Evolutionary conservation across 2,113 vertebrate species (phyloP).

Genomic region (Etia nguti): DNA sequence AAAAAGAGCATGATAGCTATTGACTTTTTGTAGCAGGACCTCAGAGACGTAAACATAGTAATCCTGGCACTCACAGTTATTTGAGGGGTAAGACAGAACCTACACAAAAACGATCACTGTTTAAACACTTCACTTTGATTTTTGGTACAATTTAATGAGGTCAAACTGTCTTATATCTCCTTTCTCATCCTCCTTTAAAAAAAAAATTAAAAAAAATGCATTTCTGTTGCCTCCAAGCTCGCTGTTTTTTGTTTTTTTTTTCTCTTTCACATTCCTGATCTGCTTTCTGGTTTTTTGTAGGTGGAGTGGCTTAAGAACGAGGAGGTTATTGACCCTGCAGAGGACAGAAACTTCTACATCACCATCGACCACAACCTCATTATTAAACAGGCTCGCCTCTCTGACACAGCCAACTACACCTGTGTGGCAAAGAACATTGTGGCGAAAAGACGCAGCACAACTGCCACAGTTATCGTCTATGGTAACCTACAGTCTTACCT

Average conservation of each 20-base stretch:
- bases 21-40: constrained; percentile 65
- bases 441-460: constrained; percentile 92
- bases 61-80: constrained; percentile 18
- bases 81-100: constrained; percentile 19
- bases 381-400: constrained; percentile 97
- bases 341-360: constrained; percentile 98
- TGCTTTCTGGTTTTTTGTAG: constrained; percentile 54
- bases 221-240: not conserved
- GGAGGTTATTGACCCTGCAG: constrained; percentile 91
- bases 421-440: constrained; percentile 98
- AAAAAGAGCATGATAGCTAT: constrained; percentile 58
- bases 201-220: not conserved
- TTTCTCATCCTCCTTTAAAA: not conserved
- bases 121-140: constrained; percentile 31
- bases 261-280: not conserved
- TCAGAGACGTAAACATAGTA: constrained; percentile 48
- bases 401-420: constrained; percentile 96
- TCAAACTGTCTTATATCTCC: not conserved
- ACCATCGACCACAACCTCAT: constrained; percentile 99
- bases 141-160: constrained; percentile 18
- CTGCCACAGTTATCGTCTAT: constrained; percentile 93
- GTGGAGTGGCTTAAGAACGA: constrained; percentile 99
- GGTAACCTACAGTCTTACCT: constrained; percentile 68
- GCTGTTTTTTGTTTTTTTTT: not conserved
- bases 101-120: constrained; percentile 15